These are phyloP conservation scores for Apteryx mantelli DNA, from an alignment of 2,113 vertebrate species.

Conservation along the genomic window DNA sequence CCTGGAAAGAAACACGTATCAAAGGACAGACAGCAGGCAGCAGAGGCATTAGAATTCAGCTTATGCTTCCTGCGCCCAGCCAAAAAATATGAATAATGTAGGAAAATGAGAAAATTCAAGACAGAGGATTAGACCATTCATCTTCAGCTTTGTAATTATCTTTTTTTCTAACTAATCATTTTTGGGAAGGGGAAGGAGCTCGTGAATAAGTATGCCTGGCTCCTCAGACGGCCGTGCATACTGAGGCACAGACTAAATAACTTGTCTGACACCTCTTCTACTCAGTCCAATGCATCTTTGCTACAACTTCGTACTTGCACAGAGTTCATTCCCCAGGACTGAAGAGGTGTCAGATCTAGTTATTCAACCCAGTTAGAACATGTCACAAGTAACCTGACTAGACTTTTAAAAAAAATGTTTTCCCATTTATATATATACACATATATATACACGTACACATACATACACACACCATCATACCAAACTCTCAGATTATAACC, in stretches of 20 bases:
- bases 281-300: neutral
- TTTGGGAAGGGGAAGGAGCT: neutral
- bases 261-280: neutral
- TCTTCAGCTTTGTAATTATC: constrained; percentile 60
- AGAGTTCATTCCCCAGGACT: neutral
- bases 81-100: constrained; percentile 55
- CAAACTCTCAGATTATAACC: neutral
- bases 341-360: neutral
- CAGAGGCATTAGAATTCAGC: neutral
- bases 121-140: neutral
- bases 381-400: fast-evolving
- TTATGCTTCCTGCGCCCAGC: neutral
- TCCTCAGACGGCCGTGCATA: neutral
- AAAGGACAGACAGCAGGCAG: neutral
- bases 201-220: neutral
- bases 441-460: too few relatives aligned
- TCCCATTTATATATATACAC: neutral
- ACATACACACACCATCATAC: neutral
- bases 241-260: neutral
- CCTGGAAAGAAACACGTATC: neutral
- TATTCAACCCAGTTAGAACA: neutral
- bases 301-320: neutral
- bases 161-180: constrained; percentile 37
- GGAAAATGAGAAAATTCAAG: constrained; percentile 27
- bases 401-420: neutral